Evolutionary conservation across 35 echinoderm and acorn worm species (phyloP), one percentile per base, ranked within the genome.

Genomic region (Anneissia japonica): DNA sequence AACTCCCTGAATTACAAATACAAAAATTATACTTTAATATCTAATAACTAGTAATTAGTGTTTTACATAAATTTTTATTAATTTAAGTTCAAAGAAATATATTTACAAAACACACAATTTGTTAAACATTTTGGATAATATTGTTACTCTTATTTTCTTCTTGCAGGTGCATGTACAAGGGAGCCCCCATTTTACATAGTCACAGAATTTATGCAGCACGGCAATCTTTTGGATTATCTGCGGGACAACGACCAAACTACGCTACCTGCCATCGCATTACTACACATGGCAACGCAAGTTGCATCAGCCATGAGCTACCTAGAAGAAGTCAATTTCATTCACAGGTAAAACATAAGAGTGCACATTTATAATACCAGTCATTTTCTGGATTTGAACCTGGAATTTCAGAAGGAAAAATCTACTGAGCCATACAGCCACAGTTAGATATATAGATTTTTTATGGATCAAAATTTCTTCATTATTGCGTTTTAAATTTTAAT

Each of bases 151-250:
- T 31, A 39, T 74, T 46, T 80, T 14, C 28, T 11, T 76, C 55
- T 13, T 46, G 13, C 85, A 97, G 96, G 96, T 87, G 96, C 94
- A 77, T 99, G 96, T 85, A 99, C 96, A 14, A 91, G 96, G 82
- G 96, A 99, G 84, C 96, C 96, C 30, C 96, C 96, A n/a, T 99
- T 99, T 79, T 99, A 99, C 82, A 99, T 99, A n/a, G 88, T 99
- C 26, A 99, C 96, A 3, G 96, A 99, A 82, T 99, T 99, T 84
- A 99, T 99, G 96, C 96, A 89, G 21, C 90, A 99, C 36, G 96
- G 96, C 30, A 99, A 99, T 79, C 89, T 99, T 14, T 43, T 99
- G 51, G 96, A 99, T 45, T 99, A 99, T 84, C 84, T 99, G 14
- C 72, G 96, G 80, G 96, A 99, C 45, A 99, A 99, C 74, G 92